phyloP scores from a whole-genome alignment of 2,888 invertebrate species.

The Sycophila texana region DNA sequence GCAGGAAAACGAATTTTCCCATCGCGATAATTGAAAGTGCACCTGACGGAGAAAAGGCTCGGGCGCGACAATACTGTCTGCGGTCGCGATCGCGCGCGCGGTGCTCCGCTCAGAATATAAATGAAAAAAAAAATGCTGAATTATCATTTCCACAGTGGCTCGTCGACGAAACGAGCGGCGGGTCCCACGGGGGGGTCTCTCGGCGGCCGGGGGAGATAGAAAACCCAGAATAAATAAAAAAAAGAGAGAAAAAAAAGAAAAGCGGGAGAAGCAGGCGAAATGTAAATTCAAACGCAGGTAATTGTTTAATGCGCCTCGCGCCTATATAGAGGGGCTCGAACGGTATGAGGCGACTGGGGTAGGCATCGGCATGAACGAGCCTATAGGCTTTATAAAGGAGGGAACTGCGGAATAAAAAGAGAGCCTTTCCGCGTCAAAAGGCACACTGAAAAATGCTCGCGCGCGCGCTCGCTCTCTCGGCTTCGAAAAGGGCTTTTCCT shows the following conservation, averaged over 20 bases:
- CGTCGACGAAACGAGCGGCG: constrained; percentile 25
- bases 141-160: constrained; percentile 48
- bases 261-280: constrained; percentile 15
- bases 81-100: constrained; percentile 5
- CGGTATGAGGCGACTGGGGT: neutral
- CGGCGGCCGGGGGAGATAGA: neutral
- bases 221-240: neutral
- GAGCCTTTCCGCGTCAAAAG: constrained; percentile 51
- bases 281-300: constrained; percentile 52
- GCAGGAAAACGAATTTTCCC: constrained; percentile 41
- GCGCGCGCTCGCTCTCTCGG: constrained; percentile 8
- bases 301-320: constrained; percentile 49
- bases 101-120: constrained; percentile 19
- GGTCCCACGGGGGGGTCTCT: constrained; percentile 17
- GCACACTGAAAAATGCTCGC: constrained; percentile 37
- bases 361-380: neutral
- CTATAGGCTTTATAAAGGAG: neutral
- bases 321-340: neutral
- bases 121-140: constrained; percentile 46
- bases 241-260: neutral
- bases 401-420: constrained; percentile 8
- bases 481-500: constrained; percentile 45
- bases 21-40: constrained; percentile 55
- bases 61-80: constrained; percentile 50
- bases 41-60: constrained; percentile 22